Base-by-base conservation (phyloP, 2,113 vertebrate species). In the Rhinoptilus africanus region DNA sequence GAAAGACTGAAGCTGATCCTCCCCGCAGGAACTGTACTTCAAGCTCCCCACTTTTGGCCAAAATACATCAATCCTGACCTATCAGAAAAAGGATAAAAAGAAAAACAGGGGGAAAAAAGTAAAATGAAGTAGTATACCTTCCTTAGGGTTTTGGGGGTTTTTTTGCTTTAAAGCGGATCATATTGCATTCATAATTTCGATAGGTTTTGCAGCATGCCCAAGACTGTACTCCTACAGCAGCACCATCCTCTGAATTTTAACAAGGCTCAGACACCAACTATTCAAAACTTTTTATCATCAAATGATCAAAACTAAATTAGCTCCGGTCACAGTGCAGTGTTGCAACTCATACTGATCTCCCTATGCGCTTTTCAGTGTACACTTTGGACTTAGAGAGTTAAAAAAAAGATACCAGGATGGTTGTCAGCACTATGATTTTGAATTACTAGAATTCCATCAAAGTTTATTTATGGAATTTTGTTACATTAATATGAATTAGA, bases 361-460 rank as follows among this genome's bases (percentile, higher is more conserved):
- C 14, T 62, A 21, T 2, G 1, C 4, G 9, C 26, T 41, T 16
- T 21, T 27, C 11, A 17, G 19, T 3, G n/a, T 37, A 57, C 0
- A 2, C 63, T 73, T 89, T 57, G 27, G 47, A 81, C 37, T 41
- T 13, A 1, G 12, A 47, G 23, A 59, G 23, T 37, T 77, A 67
- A 80, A 56, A 79, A 26, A 14, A 63, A 54, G 43, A 43, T 10
- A 45, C 14, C 64, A 27, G 14, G 21, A 60, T 68, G 12, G 27
- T 3, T 73, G 45, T 66, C 62, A 73, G 50, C 63, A 73, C 15
- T 10, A n/a, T 4, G 18, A 53, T 24, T 90, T 21, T 51, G 23
- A 80, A 69, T 66, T 62, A 62, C 24, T 66, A 18, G 21, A 76
- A 73, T 75, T 47, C 34, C 57, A 32, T 67, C 26, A 7, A 64